Evolutionary conservation across 2,797 vertebrate species (phyloP), one percentile per base, ranked within the genome.

Genomic region (Chrosomus eos): DNA sequence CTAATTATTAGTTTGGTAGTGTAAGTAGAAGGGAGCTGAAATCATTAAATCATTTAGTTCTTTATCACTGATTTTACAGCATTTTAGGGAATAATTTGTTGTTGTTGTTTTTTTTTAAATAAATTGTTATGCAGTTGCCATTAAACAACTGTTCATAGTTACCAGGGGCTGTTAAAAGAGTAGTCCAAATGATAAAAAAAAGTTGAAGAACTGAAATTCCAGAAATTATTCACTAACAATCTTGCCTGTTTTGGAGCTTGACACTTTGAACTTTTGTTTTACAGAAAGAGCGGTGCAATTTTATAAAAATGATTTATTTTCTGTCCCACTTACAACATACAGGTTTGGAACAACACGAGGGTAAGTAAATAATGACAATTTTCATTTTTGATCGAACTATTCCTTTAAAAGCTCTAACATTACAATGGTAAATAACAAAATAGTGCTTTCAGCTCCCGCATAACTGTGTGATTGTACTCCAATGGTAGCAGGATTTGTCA

Each of bases 391-490:
- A 72, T 45, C 1, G 1, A 73, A 73, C 26, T 1, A 72, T 48
- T 26, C 14, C 14, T 72, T 58, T 71, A 26, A 43, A 58, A 40
- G 21, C 67, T 21, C 14, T 31, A 43, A 71, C 68, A 55, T 58
- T 72, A 28, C 55, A 60, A 4, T 73, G 38, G 16, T 60, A 31
- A 81, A 73, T 31, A 8, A 82, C 55, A 33, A 72, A 48, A 82
- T 66, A 16, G 51, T 73, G 38, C 26, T 45, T 74, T 64, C 28
- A 64, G 55, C 55, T 18, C 70, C 28, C 23, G 40, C 9, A 18
- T 36, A 82, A 26, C 19, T 72, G 19, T 48, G 40, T 75, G 23
- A 31, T 33, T 19, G 45, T 31, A 1, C 10, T 64, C 66, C 14
- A 43, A 81, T 71, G 7, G 23, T 40, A 71, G 48, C 21, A 7